These are phyloP conservation scores for Nesogale talazaci DNA, from an alignment of 2,113 vertebrate species.

Conservation along the genomic window DNA sequence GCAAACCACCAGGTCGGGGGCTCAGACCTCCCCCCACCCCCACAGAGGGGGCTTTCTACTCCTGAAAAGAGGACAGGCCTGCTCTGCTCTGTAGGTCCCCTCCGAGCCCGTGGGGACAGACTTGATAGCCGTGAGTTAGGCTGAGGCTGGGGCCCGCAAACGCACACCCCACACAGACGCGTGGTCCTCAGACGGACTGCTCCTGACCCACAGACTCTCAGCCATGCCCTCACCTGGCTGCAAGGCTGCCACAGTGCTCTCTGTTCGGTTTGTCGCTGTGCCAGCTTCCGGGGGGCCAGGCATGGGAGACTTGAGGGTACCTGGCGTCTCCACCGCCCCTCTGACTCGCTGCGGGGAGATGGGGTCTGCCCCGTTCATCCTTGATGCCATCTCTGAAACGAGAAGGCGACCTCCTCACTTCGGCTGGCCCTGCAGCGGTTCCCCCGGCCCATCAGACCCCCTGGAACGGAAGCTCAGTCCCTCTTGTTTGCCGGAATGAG, in stretches of 20 bases:
- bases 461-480: not conserved
- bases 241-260: constrained; percentile 59
- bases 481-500: not conserved
- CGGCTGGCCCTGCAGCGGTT: not conserved
- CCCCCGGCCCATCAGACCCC: not conserved
- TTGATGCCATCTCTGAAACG: constrained; percentile 78
- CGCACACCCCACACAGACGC: not conserved
- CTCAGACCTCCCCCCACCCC: too few relatives aligned
- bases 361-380: constrained; percentile 69
- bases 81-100: too few relatives aligned
- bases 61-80: too few relatives aligned
- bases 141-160: too few relatives aligned
- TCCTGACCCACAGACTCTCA: not conserved
- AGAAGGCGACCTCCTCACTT: not conserved
- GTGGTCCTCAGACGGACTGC: not conserved
- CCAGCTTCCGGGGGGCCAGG: constrained; percentile 37
- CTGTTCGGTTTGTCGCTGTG: constrained; percentile 53
- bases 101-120: too few relatives aligned
- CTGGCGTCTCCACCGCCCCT: constrained; percentile 78
- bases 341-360: constrained; percentile 82
- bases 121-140: too few relatives aligned
- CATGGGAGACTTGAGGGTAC: constrained; percentile 64
- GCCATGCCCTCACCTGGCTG: constrained; percentile 82
- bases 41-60: too few relatives aligned
- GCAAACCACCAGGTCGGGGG: too few relatives aligned